Percentiles rank a stretch among this genome's conserved stretches.
phyloP scores from a whole-genome alignment of 2,113 vertebrate genomes.

The Bagarius yarrelli region DNA sequence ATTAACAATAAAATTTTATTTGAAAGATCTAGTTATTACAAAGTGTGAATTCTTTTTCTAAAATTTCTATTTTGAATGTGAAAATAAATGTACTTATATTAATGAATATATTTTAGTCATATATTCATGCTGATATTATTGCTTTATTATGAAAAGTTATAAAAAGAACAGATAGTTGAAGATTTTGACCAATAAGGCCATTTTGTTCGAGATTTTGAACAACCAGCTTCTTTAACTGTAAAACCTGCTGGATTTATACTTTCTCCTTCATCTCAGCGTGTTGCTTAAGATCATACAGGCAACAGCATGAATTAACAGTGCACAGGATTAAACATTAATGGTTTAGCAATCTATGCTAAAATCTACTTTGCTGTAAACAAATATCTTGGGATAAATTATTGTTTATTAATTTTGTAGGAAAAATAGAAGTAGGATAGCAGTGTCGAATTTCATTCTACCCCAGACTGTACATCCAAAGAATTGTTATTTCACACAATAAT shows the following conservation, averaged over 20 bases:
- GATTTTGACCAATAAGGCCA: not conserved
- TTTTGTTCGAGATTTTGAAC: constrained; percentile 3
- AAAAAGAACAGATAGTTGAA: constrained; percentile 7
- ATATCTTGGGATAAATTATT: not conserved
- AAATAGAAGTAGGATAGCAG: not conserved
- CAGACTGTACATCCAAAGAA: not conserved
- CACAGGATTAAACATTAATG: not conserved
- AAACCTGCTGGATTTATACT: not conserved
- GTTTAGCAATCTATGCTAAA: not conserved
- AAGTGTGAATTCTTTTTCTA: not conserved
- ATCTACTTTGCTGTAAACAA: not conserved
- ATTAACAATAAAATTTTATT: not conserved
- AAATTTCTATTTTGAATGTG: not conserved
- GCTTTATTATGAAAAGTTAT: no score
- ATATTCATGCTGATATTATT: no score
- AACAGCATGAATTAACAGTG: not conserved
- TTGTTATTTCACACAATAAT: no score
- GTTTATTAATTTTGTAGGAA: not conserved
- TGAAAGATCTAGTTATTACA: not conserved
- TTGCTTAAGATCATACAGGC: not conserved
- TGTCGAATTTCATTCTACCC: not conserved
- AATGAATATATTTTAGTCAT: no score
- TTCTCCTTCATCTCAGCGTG: not conserved
- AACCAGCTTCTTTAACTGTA: not conserved
- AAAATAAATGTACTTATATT: no score